Percentiles rank a stretch among this genome's conserved stretches.
phyloP scores from a whole-genome alignment of 2,113 vertebrate genomes.

The Coturnix japonica region DNA sequence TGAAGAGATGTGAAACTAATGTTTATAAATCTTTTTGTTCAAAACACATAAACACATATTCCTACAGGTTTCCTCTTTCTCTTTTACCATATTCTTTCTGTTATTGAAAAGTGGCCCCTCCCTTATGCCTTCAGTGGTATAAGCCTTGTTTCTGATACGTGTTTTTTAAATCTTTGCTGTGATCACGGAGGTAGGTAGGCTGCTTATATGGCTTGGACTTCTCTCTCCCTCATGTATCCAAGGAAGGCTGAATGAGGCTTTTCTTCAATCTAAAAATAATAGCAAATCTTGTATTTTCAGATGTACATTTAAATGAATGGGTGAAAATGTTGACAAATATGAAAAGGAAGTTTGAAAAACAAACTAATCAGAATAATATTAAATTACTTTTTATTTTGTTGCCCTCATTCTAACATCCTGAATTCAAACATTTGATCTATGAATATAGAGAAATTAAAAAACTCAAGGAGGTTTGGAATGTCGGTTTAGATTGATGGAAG shows the following conservation, averaged over 20 bases:
- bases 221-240: neutral
- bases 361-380: neutral
- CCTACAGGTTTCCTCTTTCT: neutral
- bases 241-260: neutral
- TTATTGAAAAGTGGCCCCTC: neutral
- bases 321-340: neutral
- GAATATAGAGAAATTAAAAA: neutral
- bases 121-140: neutral
- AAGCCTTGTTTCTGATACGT: neutral
- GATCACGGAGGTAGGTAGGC: neutral
- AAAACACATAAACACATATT: neutral
- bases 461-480: neutral
- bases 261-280: neutral
- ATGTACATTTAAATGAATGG: neutral
- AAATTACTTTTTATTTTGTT: neutral
- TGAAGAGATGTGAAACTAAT: rapidly evolving
- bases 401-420: neutral
- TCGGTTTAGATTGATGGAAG: neutral
- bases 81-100: neutral
- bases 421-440: neutral
- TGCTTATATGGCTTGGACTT: neutral
- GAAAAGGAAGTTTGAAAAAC: neutral
- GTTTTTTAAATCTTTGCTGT: neutral
- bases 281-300: neutral
- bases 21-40: neutral